phyloP scores from a whole-genome alignment of 2,888 invertebrate species.

The Callyntrura sp. region DNA sequence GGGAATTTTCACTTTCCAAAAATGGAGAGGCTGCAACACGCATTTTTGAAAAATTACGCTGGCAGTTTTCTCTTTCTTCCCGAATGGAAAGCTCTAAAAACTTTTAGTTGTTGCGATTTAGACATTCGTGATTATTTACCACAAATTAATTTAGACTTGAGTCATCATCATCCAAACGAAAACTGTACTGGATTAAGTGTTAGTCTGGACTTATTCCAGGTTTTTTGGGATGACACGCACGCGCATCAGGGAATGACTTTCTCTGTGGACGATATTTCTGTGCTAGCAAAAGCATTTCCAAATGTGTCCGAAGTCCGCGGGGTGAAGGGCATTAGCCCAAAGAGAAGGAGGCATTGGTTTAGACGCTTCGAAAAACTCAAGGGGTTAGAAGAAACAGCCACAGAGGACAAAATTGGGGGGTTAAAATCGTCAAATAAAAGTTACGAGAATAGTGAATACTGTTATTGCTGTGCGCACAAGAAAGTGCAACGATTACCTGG shows the following conservation, averaged over 20 bases:
- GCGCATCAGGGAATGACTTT: constrained; percentile 48
- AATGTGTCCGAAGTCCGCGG: constrained; percentile 53
- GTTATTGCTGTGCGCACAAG: constrained; percentile 63
- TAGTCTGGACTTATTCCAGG: constrained; percentile 42
- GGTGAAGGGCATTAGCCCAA: constrained; percentile 31
- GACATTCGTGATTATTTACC: constrained; percentile 48
- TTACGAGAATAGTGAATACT: constrained; percentile 52
- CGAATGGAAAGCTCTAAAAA: constrained; percentile 19
- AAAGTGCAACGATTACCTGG: constrained; percentile 41
- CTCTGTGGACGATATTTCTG: constrained; percentile 40
- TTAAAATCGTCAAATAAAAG: constrained; percentile 49
- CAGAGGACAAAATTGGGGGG: constrained; percentile 54
- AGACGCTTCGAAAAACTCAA: constrained; percentile 25
- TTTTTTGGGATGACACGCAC: constrained; percentile 50
- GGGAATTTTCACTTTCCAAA: constrained; percentile 72
- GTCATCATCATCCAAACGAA: background rate
- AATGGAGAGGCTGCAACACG: constrained; percentile 73
- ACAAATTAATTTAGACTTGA: constrained; percentile 27
- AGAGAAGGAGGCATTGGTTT: constrained; percentile 46
- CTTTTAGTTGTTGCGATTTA: constrained; percentile 48
- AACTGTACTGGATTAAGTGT: constrained; percentile 14
- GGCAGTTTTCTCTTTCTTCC: constrained; percentile 55
- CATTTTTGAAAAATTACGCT: constrained; percentile 68
- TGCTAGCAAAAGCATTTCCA: constrained; percentile 54
- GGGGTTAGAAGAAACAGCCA: constrained; percentile 35